Conservation (phyloP, 35 echinoderm and acorn worm species). For the Hemicentrotus pulcherrimus region DNA sequence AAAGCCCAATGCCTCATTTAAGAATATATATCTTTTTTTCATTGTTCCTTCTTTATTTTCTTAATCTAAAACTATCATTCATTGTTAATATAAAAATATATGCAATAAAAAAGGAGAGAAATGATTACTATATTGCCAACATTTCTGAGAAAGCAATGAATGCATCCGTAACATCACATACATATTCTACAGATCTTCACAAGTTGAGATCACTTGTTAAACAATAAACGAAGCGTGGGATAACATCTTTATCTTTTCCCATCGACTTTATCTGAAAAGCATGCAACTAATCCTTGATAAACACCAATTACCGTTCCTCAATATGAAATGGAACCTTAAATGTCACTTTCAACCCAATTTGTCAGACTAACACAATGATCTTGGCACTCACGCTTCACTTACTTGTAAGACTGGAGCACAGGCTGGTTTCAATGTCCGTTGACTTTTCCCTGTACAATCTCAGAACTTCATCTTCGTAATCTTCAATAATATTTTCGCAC, state of each 20-base stretch:
- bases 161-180: not conserved
- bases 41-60: too few species aligned
- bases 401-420: conserved; percentile 38
- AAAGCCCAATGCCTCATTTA: too few species aligned
- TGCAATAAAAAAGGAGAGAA: too few species aligned
- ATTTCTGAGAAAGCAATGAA: not conserved
- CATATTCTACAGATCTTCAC: not conserved
- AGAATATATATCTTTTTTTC: too few species aligned
- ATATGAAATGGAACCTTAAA: conserved; percentile 14
- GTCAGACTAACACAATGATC: not conserved
- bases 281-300: conserved; percentile 10
- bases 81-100: too few species aligned
- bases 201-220: not conserved
- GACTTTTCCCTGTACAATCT: conserved; percentile 23
- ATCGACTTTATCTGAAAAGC: not conserved
- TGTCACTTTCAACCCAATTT: not conserved
- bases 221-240: not conserved
- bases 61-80: too few species aligned
- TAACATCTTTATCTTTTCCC: not conserved
- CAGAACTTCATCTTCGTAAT: conserved; percentile 29
- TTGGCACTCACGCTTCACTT: not conserved
- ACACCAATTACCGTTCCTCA: conserved; percentile 6
- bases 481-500: conserved; percentile 49
- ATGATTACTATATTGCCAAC: too few species aligned
- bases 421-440: conserved; percentile 6